A percentile compares a stretch with the other conserved stretches of the same genome.
phyloP scores from a whole-genome alignment of 2,888 invertebrate genomes.

The Formica aserva region DNA sequence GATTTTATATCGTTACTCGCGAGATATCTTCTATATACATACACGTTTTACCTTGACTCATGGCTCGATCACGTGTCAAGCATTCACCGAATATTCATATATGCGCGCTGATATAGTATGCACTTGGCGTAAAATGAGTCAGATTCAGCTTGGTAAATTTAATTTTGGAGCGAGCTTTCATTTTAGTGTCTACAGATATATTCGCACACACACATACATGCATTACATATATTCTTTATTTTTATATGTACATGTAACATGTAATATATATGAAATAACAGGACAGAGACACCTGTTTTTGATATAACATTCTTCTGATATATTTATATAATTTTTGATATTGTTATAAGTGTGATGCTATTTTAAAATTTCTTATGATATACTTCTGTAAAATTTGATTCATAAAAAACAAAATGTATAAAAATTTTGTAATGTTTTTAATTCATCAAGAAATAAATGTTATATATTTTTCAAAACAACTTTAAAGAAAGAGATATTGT shows the following conservation, averaged over 20 bases:
- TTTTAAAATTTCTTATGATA: background rate
- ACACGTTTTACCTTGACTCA: conserved; percentile 41
- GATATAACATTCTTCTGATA: background rate
- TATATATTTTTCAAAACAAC: background rate
- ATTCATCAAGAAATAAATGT: background rate
- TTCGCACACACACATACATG: too few relatives aligned
- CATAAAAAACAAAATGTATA: background rate
- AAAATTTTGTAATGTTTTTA: background rate
- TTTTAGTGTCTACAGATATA: background rate
- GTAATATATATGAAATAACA: background rate
- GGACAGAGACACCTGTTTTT: background rate
- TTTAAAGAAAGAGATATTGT: background rate
- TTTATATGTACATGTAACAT: background rate
- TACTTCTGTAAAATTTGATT: background rate
- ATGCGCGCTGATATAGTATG: conserved; percentile 23
- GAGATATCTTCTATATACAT: background rate
- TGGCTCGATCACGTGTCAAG: conserved; percentile 41
- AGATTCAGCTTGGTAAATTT: conserved; percentile 20
- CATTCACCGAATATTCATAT: conserved; percentile 47
- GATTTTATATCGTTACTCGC: background rate
- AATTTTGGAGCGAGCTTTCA: background rate
- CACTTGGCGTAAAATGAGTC: conserved; percentile 1
- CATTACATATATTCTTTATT: background rate
- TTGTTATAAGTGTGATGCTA: background rate
- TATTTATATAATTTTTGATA: conserved; percentile 5